A percentile compares a stretch with the other conserved stretches of the same genome.
phyloP scores from a whole-genome alignment of 1,140 invertebrate species.

The Bombus haemorrhoidalis region DNA sequence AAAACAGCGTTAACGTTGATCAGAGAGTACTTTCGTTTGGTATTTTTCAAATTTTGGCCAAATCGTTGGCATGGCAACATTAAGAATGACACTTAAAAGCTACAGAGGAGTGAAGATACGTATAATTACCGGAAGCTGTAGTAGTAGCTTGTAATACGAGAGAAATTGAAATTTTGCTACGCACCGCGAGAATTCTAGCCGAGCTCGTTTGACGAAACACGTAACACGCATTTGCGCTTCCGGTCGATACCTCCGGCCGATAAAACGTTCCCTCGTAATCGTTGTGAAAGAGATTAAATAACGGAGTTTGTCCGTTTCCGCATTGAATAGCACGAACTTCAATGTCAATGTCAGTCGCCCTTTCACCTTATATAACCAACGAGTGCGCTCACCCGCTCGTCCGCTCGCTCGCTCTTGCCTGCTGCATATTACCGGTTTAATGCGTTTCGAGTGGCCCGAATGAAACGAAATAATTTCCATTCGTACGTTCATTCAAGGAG shows the following conservation, averaged over 20 bases:
- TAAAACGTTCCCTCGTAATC: slow-evolving; percentile 60
- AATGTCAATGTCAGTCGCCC: slow-evolving; percentile 80
- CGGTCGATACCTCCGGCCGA: slow-evolving; percentile 52
- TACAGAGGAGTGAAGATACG: no score
- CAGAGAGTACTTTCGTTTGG: neutral
- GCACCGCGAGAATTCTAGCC: neutral
- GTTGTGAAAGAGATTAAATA: slow-evolving; percentile 76
- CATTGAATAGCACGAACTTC: slow-evolving; percentile 75
- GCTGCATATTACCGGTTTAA: slow-evolving; percentile 56
- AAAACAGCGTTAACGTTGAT: neutral
- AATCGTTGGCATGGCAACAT: neutral
- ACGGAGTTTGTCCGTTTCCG: slow-evolving; percentile 77
- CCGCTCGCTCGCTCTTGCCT: slow-evolving; percentile 22
- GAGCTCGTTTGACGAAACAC: slow-evolving; percentile 42
- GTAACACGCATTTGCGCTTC: slow-evolving; percentile 51
- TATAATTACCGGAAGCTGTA: neutral
- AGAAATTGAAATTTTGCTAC: neutral
- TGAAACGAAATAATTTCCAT: slow-evolving; percentile 32
- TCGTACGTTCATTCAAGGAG: slow-evolving; percentile 17
- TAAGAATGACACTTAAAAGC: no score
- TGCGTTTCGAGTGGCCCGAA: slow-evolving; percentile 34
- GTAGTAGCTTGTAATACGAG: neutral
- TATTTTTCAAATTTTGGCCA: neutral
- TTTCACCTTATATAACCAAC: slow-evolving; percentile 77
- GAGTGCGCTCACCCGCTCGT: slow-evolving; percentile 44